Conservation (phyloP, 1,140 invertebrate species). For the Colletes latitarsis region DNA sequence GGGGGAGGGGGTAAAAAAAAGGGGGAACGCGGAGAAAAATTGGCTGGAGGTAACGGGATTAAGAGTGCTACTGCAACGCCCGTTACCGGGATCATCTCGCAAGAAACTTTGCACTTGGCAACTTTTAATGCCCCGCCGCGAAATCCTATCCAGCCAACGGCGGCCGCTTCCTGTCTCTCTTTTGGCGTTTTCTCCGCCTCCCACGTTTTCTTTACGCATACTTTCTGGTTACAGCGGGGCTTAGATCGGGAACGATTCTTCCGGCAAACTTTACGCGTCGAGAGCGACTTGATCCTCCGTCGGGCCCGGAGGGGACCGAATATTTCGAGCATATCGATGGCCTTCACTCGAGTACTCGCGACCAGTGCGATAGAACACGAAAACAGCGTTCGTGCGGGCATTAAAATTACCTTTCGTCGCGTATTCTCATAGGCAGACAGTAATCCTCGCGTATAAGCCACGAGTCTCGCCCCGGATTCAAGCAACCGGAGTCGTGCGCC, state of each 20-base stretch:
- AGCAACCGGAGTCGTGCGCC: too few species aligned
- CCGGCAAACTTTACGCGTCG: slow-evolving; percentile 51
- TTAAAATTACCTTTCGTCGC: too few species aligned
- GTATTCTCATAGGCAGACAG: too few species aligned
- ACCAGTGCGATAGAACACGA: too few species aligned
- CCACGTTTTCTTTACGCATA: slow-evolving; percentile 37
- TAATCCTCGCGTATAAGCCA: too few species aligned
- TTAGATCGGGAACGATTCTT: slow-evolving; percentile 60
- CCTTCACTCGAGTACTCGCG: neutral
- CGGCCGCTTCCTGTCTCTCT: slow-evolving; percentile 10
- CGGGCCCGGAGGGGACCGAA: slow-evolving; percentile 6
- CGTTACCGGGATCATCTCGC: slow-evolving; percentile 74
- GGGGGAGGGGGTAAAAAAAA: neutral
- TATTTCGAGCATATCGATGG: slow-evolving; percentile 35
- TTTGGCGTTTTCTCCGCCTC: neutral
- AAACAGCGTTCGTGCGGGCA: too few species aligned
- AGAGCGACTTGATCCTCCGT: slow-evolving; percentile 33
- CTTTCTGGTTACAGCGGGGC: slow-evolving; percentile 42
- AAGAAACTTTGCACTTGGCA: slow-evolving; percentile 80
- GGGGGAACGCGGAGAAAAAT: slow-evolving; percentile 70
- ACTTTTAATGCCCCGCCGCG: slow-evolving; percentile 77
- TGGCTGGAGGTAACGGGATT: slow-evolving; percentile 78
- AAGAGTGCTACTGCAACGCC: slow-evolving; percentile 73
- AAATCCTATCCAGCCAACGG: slow-evolving; percentile 65
- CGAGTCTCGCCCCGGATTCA: too few species aligned